phyloP scores from a whole-genome alignment of 2,113 vertebrate genomes.

The Anolis carolinensis region DNA sequence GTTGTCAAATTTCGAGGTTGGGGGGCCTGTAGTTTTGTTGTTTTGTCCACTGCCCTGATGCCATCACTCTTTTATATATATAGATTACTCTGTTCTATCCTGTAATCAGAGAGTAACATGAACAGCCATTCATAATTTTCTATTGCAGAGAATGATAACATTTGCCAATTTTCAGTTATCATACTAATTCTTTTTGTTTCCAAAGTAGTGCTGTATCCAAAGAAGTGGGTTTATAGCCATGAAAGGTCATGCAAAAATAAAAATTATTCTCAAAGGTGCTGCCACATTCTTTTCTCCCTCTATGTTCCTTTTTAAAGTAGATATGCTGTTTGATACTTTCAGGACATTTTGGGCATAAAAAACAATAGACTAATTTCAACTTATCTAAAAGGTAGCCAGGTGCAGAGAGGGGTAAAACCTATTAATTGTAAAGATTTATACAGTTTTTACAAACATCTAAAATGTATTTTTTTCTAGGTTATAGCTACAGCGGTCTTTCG shows the following conservation, averaged over 20 bases:
- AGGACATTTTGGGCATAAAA: background rate
- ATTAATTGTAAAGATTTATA: background rate
- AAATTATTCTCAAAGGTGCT: no score
- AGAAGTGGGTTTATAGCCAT: no score
- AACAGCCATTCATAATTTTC: background rate
- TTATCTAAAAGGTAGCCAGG: background rate
- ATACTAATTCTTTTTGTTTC: constrained; percentile 10
- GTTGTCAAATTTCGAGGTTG: no score
- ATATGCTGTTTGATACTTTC: background rate
- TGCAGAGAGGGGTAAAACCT: background rate
- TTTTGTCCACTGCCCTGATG: no score
- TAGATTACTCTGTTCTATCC: background rate
- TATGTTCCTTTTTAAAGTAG: no score
- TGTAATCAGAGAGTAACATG: background rate
- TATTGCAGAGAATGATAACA: constrained; percentile 4
- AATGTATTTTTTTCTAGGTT: background rate
- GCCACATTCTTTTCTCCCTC: no score
- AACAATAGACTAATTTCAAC: background rate
- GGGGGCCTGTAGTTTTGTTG: no score
- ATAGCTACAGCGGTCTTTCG: background rate
- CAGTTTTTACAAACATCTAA: background rate
- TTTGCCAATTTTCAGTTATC: background rate
- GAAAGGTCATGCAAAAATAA: no score
- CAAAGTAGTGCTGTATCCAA: no score
- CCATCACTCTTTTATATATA: no score